Base-by-base conservation (phyloP, 1,140 invertebrate genomes). In the Drosophila equinoxialis region DNA sequence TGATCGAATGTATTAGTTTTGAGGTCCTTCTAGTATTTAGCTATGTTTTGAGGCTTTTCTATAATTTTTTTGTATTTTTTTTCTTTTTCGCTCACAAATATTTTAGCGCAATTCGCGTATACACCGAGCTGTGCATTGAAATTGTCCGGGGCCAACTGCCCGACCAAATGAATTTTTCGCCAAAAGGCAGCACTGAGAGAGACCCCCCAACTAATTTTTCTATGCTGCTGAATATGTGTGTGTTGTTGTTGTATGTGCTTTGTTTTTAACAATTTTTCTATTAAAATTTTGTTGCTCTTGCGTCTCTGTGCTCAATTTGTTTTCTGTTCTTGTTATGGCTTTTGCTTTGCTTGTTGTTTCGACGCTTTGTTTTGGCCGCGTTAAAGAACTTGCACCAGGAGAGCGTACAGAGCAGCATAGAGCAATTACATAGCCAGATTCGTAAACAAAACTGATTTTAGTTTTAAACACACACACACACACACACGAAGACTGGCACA, bases 111-210 rank as follows among this genome's bases (percentile, higher is more conserved):
- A 72, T 83, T 78, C 79, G 80, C 81, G 72, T 57, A 60, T 71
- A 67, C 67, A 55, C 84, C 45, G 83, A 87, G 80, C 84, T 85
- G 84, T 90, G 78, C 77, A 90, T 73, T 78, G 69, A 90, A 85
- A 90, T 89, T 89, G 85, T 89, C 84, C 85, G 84, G 84, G 84
- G 77, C 81, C 74, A 78, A 89, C 84, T 89, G 80, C 65, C 74
- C 54, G 71, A 81, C 77, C 69, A 89, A 72, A 57, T 72, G 61
- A 72, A 69, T 83, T 78, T 77, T 79, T 76, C 68, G 71, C 69
- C 65, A 82, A 51, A 51, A 51, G 45, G 45, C 45, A 51, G 45
- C 45, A 51, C 17, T 51, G 69, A 68, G 68, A 74, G 74, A 41
- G 30, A 3, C 73, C 78, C 74, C 65, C 64, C 74, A 77, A 77